Conservation (phyloP, 2,113 vertebrate species). For the Actenoides lindsayi region DNA sequence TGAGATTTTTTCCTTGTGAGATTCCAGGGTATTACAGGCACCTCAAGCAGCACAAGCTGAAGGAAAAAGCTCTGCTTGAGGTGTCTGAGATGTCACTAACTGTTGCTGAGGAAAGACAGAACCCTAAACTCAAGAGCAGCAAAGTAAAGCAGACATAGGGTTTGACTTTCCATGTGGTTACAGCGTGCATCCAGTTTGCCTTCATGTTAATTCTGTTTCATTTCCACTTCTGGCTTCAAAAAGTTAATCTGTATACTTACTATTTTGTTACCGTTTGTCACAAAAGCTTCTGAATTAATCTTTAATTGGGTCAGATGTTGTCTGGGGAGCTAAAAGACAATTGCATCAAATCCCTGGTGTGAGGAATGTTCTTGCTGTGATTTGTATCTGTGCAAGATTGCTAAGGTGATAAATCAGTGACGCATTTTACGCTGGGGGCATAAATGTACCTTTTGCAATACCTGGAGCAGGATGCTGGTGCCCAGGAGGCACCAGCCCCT, state of each 20-base stretch:
- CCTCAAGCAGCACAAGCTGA: neutral
- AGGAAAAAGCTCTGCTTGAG: neutral
- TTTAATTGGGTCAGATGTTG: neutral
- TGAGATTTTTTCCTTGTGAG: neutral
- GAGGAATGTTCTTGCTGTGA: neutral
- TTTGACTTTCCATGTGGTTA: neutral
- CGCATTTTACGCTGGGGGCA: fast-evolving
- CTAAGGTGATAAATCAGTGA: neutral
- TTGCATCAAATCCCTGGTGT: neutral
- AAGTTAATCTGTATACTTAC: neutral
- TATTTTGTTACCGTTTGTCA: neutral
- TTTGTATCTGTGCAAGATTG: neutral
- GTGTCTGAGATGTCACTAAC: neutral
- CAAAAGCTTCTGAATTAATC: neutral
- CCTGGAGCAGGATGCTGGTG: neutral
- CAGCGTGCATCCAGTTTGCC: neutral
- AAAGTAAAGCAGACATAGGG: neutral
- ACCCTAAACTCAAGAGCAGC: neutral
- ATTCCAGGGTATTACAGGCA: neutral
- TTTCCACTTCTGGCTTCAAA: neutral
- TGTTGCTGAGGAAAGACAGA: conserved; percentile 13
- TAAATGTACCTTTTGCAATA: fast-evolving
- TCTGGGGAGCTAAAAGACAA: neutral
- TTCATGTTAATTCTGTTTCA: neutral
- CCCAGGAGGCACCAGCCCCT: neutral